Base-by-base conservation (phyloP, 2,888 invertebrate genomes). In the Temnothorax ravouxi region DNA sequence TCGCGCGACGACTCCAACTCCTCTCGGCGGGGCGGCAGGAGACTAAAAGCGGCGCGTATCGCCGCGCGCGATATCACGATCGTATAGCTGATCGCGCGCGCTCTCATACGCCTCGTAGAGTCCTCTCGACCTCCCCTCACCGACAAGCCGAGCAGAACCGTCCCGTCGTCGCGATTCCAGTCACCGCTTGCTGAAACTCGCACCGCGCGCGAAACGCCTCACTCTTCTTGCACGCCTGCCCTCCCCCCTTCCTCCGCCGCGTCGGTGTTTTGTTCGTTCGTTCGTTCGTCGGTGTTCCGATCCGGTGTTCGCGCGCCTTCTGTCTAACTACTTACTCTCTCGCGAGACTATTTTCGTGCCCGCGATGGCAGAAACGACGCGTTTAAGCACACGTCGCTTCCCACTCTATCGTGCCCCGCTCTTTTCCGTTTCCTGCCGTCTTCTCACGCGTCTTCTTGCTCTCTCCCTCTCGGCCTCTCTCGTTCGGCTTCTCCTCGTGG, bases 341-440 rank as follows among this genome's bases (percentile, higher is more conserved):
- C 67, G 38, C 44, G 77, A 34, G 84, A 89, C 87, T 91, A 91
- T 91, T 91, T 90, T 90, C 87, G 91, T 91, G 29, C 87, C 59
- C 72, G 56, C 84, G 85, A 86, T 83, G 84, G 88, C 83, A 90
- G 86, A 75, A 86, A 87, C 87, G 84, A 75, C 89, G 61, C 71
- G 84, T 84, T 77, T 18, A 34, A 90, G 88, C 90, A 90, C 88
- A 89, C 91, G 86, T 86, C 85, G 76, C 66, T 77, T 84, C 88
- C 88, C 89, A 89, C 83, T 81, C 66, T 69, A 44, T 84, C 81
- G 34, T 41, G 34, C 87, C 87, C 75, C 69, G 69, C 64, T 80
- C 71, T 38, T 74, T 15, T 54, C 47, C 47, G 41, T 44, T 80
- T 50, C 29, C 50, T 84, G 84, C 86, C 79, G 82, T 85, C 85